Evolutionary conservation across 2,113 vertebrate species (phyloP).

Genomic region (Pollachius pollachius): DNA sequence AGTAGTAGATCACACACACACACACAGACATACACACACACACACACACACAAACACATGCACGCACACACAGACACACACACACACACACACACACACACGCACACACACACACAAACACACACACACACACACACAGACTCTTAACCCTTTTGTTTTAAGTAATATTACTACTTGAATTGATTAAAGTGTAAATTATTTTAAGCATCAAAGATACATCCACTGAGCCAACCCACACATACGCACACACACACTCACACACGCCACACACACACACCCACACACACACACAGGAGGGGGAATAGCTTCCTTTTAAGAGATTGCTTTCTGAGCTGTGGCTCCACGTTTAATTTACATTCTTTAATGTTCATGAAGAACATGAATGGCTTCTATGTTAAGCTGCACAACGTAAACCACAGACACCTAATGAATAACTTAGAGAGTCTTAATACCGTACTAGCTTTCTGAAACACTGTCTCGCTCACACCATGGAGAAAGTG

Average conservation of each 20-base stretch:
- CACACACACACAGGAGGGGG: not conserved
- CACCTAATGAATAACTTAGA: too few relatives aligned
- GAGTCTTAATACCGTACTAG: too few relatives aligned
- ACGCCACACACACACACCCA: slow-evolving; percentile 1
- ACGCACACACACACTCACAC: slow-evolving; percentile 7
- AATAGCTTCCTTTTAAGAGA: not conserved
- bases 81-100: not conserved
- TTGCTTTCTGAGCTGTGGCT: too few relatives aligned
- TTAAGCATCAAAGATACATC: too few relatives aligned
- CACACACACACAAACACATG: not conserved
- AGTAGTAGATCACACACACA: not conserved
- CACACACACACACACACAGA: not conserved
- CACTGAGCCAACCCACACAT: not conserved
- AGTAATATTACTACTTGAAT: not conserved
- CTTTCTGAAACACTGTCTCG: too few relatives aligned
- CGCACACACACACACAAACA: not conserved
- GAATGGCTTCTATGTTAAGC: too few relatives aligned
- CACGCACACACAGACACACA: not conserved
- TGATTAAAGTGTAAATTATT: too few relatives aligned
- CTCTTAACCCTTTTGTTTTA: too few relatives aligned
- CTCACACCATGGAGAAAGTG: too few relatives aligned
- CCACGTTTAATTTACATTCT: not conserved
- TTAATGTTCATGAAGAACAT: not conserved
- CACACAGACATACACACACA: not conserved
- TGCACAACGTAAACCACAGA: too few relatives aligned